phyloP scores from a whole-genome alignment of 2,113 vertebrate genomes.

The Eidolon helvum region DNA sequence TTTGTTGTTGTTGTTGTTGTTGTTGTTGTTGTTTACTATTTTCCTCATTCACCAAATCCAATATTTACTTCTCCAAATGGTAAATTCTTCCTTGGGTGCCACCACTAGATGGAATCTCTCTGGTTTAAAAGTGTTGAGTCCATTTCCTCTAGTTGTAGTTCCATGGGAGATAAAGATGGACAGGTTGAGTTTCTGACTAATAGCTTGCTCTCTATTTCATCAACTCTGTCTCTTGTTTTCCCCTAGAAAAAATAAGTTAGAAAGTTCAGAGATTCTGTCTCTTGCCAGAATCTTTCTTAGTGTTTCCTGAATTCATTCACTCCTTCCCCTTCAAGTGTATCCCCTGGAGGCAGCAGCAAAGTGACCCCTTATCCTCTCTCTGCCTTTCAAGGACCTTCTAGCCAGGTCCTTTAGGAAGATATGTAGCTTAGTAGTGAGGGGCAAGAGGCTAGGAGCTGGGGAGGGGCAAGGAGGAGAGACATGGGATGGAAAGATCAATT shows the following conservation, averaged over 20 bases:
- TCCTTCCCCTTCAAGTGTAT: not conserved
- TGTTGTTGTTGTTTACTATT: not conserved
- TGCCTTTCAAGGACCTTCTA: not conserved
- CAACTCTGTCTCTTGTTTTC: not conserved
- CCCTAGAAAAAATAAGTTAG: not conserved
- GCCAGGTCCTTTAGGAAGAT: not conserved
- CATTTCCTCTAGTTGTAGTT: not conserved
- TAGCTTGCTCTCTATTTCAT: not conserved
- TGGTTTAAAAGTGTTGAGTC: not conserved
- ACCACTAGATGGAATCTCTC: not conserved
- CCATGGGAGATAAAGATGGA: not conserved
- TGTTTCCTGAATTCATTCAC: not conserved
- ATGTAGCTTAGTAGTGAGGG: not conserved
- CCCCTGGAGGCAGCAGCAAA: not conserved
- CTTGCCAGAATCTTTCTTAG: not conserved
- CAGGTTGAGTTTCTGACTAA: not conserved
- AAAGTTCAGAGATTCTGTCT: not conserved
- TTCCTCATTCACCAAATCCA: not conserved
- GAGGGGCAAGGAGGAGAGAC: not conserved
- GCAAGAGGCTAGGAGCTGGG: not conserved
- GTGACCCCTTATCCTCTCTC: not conserved
- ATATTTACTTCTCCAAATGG: not conserved
- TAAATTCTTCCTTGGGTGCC: not conserved
- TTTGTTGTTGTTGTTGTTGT: too few species aligned
- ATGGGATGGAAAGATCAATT: accelerated